Evolutionary conservation across 2,113 vertebrate species (phyloP), one percentile per base, ranked within the genome.

Genomic region (Chloropsis cyanopogon): DNA sequence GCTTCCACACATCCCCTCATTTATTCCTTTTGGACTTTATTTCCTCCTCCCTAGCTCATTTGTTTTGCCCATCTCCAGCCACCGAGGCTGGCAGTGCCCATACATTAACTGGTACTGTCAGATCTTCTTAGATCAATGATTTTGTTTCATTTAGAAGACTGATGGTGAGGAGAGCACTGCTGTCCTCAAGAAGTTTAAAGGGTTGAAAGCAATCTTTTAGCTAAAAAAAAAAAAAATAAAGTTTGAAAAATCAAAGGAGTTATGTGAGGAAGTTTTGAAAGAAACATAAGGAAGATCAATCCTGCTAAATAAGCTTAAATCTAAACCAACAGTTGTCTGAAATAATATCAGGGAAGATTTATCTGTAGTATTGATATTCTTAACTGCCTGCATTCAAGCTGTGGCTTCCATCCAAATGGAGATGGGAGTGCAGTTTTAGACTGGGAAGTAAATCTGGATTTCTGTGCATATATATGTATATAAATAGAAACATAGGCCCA

Each of bases 101-200:
- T 90, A 66, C 6, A 21, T 97, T 94, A 77, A 23, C 39, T 63
- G 63, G 23, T 4, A 12, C 88, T 92, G 91, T 90, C 96, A 95
- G 72, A 31, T 73, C 35, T 61, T 86, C 88, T 90, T 9, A 90
- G 91, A 88, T 70, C 94, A 75, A 81, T 86, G 80, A 86, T 95
- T 94, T 86, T 93, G 64, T 90, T 93, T 86, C 94, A 88, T 95
- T 97, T 88, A 63, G 29, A 90, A 97, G 92, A 96, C 29, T 73
- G 88, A 95, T 95, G 94, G 76, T 73, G 59, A 86, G 88, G 63
- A 70, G 64, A 83, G 33, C 7, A 3, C 29, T 70, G 88, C 83
- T 86, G 94, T 90, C 72, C 91, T 92, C 82, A 71, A 83, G 66
- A 81, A 88, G 80, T 75, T 93, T 77, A 54, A 86, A 44, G 92